Percentiles rank a stretch among this genome's conserved stretches.
Conservation (phyloP, 37 sponge, comb jelly and placozoan species). For the Spongilla lacustris region DNA sequence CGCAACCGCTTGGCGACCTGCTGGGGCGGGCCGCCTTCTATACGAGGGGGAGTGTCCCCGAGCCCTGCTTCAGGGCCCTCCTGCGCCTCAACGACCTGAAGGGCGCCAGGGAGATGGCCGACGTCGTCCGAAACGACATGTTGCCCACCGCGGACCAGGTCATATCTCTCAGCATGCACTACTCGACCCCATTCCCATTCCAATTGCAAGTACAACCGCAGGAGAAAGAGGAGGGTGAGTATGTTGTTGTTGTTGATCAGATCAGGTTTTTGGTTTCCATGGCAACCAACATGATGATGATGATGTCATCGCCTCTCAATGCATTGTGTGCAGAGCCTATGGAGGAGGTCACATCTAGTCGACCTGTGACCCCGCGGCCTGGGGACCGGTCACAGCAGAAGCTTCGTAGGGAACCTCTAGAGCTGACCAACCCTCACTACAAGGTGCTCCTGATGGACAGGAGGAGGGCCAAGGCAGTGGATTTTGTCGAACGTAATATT, state of each 20-base stretch:
- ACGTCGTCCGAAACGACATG: constrained; percentile 30
- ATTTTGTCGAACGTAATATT: constrained; percentile 66
- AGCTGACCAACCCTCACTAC: constrained; percentile 68
- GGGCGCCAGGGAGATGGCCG: constrained; percentile 25
- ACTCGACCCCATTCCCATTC: constrained; percentile 22
- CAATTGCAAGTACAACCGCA: background rate
- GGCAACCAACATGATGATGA: background rate
- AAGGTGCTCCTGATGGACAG: constrained; percentile 15
- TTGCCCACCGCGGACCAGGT: constrained; percentile 62
- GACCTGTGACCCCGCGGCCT: background rate
- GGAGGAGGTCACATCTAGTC: background rate
- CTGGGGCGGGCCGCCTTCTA: constrained; percentile 66
- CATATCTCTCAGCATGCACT: constrained; percentile 48
- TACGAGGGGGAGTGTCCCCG: constrained; percentile 48
- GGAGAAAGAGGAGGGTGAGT: too few relatives aligned
- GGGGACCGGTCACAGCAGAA: background rate
- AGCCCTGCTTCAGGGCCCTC: constrained; percentile 65
- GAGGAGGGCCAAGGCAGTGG: constrained; percentile 8
- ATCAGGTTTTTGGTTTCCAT: too few relatives aligned
- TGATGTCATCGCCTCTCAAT: too few relatives aligned
- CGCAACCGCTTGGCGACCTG: constrained; percentile 58
- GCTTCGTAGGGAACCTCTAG: constrained; percentile 61
- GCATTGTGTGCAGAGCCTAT: background rate
- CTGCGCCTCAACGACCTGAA: constrained; percentile 59
- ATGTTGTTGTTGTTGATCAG: too few relatives aligned